These are phyloP conservation scores for Nesometra sesokonis DNA, from an alignment of 35 echinoderm and acorn worm genomes.

Conservation along the genomic window DNA sequence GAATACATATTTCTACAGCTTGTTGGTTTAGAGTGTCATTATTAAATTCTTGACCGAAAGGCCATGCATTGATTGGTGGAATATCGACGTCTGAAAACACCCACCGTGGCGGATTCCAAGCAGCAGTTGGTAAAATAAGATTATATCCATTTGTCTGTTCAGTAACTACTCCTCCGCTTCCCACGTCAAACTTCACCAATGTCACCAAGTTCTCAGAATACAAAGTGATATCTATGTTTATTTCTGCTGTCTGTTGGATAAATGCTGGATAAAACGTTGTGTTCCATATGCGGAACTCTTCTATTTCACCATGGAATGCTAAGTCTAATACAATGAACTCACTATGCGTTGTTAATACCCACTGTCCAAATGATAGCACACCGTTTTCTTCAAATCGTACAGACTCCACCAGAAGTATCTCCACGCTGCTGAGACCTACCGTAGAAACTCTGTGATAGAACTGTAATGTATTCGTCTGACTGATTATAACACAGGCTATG, in stretches of 20 bases:
- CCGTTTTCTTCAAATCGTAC: conserved; percentile 6
- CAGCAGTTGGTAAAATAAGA: conserved; percentile 28
- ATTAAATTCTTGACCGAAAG: conserved; percentile 26
- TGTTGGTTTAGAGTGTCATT: conserved; percentile 24
- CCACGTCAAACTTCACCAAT: conserved; percentile 61
- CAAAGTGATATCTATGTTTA: conserved; percentile 21
- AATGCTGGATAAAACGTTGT: conserved; percentile 47
- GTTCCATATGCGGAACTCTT: conserved; percentile 69
- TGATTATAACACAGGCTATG: conserved; percentile 26
- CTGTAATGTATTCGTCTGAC: conserved; percentile 9
- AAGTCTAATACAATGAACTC: conserved; percentile 14
- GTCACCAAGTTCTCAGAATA: conserved; percentile 2
- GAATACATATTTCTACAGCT: conserved; percentile 27
- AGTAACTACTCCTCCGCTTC: background rate
- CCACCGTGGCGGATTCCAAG: conserved; percentile 57
- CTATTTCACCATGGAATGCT: conserved; percentile 52
- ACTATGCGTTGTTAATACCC: conserved; percentile 32
- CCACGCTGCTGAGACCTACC: conserved; percentile 11
- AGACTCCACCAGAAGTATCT: background rate
- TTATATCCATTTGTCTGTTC: conserved; percentile 36
- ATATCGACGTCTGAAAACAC: conserved; percentile 46
- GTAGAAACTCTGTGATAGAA: conserved; percentile 31
- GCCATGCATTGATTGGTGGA: conserved; percentile 1
- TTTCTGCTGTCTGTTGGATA: conserved; percentile 20
- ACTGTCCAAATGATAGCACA: conserved; percentile 65